These are phyloP conservation scores for Hybognathus amarus DNA, from an alignment of 2,797 vertebrate species.

Conservation along the genomic window DNA sequence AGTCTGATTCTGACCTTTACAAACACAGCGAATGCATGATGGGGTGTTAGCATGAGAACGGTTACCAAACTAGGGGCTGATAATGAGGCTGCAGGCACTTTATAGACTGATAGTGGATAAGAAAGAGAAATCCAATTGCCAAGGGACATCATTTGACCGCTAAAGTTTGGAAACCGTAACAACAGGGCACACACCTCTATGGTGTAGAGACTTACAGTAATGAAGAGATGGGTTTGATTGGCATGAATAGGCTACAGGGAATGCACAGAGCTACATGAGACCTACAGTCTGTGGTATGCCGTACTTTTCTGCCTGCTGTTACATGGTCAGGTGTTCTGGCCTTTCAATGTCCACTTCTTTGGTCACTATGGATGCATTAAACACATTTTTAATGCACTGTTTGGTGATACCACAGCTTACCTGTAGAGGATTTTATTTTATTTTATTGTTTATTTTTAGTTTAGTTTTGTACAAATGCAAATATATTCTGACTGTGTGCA, in stretches of 20 bases:
- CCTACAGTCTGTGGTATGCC: neutral
- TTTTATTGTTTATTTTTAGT: too few relatives aligned
- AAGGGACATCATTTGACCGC: neutral
- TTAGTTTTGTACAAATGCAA: neutral
- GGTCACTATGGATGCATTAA: neutral
- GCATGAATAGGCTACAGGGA: slow-evolving; percentile 5
- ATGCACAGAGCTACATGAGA: neutral
- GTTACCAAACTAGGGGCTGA: slow-evolving; percentile 3
- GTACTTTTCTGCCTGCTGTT: neutral
- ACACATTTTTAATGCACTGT: neutral
- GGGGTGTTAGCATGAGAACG: neutral
- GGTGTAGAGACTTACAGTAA: neutral
- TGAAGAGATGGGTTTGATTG: slow-evolving; percentile 18
- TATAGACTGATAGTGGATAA: slow-evolving; percentile 28
- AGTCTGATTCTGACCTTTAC: slow-evolving; percentile 35
- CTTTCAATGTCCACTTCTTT: neutral
- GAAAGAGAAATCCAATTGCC: slow-evolving; percentile 3
- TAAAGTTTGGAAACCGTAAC: neutral
- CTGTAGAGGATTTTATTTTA: too few relatives aligned
- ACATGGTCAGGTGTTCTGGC: neutral
- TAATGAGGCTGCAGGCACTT: slow-evolving; percentile 29
- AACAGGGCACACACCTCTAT: neutral
- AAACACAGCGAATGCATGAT: neutral
- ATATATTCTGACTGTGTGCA: neutral
- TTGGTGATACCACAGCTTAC: neutral